These are phyloP conservation scores for Lordiphosa mommai DNA, from an alignment of 1,140 invertebrate genomes.

Conservation along the genomic window DNA sequence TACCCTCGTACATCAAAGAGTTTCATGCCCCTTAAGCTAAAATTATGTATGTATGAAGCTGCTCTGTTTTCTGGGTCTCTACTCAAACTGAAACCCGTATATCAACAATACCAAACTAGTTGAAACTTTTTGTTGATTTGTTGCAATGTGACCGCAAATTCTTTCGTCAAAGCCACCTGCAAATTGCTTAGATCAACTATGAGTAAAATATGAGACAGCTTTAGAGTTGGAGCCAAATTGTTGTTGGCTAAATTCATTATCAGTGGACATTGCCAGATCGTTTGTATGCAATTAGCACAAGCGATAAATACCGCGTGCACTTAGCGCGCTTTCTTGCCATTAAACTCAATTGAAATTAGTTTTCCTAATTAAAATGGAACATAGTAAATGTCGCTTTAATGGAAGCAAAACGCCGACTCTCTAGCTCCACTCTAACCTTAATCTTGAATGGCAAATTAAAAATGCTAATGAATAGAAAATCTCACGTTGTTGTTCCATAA, in stretches of 20 bases:
- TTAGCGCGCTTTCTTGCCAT: conserved; percentile 40
- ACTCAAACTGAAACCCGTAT: conserved; percentile 20
- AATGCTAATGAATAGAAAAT: conserved; percentile 71
- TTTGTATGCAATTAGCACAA: neutral
- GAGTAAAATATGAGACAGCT: conserved; percentile 1
- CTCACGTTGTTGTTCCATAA: conserved; percentile 33
- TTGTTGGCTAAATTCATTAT: conserved; percentile 18
- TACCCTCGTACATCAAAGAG: too few species aligned
- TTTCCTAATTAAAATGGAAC: conserved; percentile 35
- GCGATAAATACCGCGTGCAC: neutral
- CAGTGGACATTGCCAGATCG: conserved; percentile 9
- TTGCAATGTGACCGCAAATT: conserved; percentile 19
- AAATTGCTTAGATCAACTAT: conserved; percentile 28
- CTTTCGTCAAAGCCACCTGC: conserved; percentile 34
- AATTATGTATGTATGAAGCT: too few species aligned
- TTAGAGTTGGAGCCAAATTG: conserved; percentile 9
- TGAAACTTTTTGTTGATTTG: conserved; percentile 7
- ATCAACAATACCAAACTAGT: conserved; percentile 17
- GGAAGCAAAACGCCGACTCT: conserved; percentile 14
- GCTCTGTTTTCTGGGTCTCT: conserved; percentile 4
- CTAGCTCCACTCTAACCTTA: conserved; percentile 25
- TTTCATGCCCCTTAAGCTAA: too few species aligned
- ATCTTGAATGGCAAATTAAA: conserved; percentile 58
- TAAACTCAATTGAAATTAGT: conserved; percentile 33
- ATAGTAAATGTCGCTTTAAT: conserved; percentile 9